These are phyloP conservation scores for Brachystomella parvula DNA, from an alignment of 1,140 invertebrate genomes.

Conservation along the genomic window DNA sequence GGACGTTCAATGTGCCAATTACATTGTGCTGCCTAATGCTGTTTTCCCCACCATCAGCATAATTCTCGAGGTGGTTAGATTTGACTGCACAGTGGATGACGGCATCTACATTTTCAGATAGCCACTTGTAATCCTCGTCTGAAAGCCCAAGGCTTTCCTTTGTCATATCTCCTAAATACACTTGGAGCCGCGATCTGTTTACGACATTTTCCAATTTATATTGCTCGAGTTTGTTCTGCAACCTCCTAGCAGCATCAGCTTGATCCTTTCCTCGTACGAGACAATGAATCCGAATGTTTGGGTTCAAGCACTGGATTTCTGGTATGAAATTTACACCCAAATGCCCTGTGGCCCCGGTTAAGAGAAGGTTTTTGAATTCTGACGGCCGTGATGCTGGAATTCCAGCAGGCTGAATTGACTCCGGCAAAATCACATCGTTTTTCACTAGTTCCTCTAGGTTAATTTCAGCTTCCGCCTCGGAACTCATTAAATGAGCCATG, in stretches of 20 bases:
- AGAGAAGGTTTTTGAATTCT: slow-evolving; percentile 1
- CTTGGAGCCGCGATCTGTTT: background rate
- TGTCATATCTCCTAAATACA: slow-evolving; percentile 8
- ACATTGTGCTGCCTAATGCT: slow-evolving; percentile 8
- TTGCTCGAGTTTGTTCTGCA: background rate
- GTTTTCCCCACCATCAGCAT: background rate
- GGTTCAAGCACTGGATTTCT: background rate
- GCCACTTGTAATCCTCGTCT: background rate
- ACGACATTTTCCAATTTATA: background rate
- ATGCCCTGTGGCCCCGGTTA: slow-evolving; percentile 17
- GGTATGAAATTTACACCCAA: slow-evolving; percentile 10
- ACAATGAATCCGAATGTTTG: slow-evolving; percentile 10
- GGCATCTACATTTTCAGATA: slow-evolving; percentile 8
- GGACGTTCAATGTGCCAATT: background rate
- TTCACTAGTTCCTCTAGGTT: background rate
- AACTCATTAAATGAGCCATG: background rate
- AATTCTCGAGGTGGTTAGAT: slow-evolving; percentile 7
- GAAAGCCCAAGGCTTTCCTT: slow-evolving; percentile 3
- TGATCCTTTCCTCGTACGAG: background rate
- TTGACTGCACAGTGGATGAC: slow-evolving; percentile 15
- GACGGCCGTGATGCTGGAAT: background rate
- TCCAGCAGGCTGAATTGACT: background rate
- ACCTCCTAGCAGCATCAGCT: background rate
- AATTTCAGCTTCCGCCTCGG: background rate
- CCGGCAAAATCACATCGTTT: background rate